Evolutionary conservation across 2,797 vertebrate species (phyloP), one percentile per base, ranked within the genome.

Genomic region (Cryptoblepharus egeriae): DNA sequence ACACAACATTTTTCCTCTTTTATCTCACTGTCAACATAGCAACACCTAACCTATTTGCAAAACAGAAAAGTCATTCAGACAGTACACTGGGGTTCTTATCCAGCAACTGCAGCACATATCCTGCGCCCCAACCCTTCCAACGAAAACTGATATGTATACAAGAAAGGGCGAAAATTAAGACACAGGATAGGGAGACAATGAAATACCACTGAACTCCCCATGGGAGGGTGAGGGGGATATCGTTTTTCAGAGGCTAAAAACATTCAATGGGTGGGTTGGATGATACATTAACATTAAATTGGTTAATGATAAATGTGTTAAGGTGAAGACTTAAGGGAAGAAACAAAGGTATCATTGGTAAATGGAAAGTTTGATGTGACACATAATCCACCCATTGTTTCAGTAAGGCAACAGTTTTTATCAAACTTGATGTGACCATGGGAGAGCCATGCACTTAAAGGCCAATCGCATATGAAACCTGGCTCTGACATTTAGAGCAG

Each of bases 41-140:
- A 4, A 49, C 49, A 68, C 35, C 76, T 83, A 83, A 55, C 15
- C 12, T 58, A 49, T 20, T 84, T 74, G 78, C 70, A 79, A 79
- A 79, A 68, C 49, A 75, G 57, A 61, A 1, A 5, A 73, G 73
- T 0, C 80, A 0, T 0, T 13, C 28, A 74, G 65, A 12, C 10
- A 15, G 63, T 18, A 68, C 63, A 52, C 22, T 32, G 39, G 32
- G 32, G 16, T 52, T 82, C 81, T 60, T 84, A 79, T 60, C 82
- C 71, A 18, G 12, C 12, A 10, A 58, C n/a, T 75, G 22, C 74
- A 9, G 13, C 42, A 24, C 32, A 75, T 5, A 22, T 57, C 63
- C 70, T 0, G 30, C 26, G 2, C 0, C 49, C 8, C 42, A 80
- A 32, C 60, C 68, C 10, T 45, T 52, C 80, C 72, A 26, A 15